phyloP scores from a whole-genome alignment of 1,140 invertebrate genomes.

The Sesamia nonagrioides region DNA sequence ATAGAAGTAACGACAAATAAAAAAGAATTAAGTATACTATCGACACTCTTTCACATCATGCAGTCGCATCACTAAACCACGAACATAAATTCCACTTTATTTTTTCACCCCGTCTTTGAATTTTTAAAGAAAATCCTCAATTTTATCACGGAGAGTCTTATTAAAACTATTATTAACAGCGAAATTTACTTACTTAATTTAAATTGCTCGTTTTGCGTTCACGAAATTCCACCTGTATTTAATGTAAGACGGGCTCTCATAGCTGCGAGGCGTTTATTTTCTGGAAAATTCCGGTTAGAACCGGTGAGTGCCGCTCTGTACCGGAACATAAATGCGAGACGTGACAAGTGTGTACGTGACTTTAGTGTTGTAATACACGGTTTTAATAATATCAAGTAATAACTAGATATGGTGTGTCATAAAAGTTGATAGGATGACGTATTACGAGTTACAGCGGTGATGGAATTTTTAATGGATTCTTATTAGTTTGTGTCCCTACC shows the following conservation, averaged over 20 bases:
- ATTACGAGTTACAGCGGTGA: neutral
- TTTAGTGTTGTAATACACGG: conserved; percentile 29
- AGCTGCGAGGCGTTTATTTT: conserved; percentile 50
- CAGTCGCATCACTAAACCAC: neutral
- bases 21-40: neutral
- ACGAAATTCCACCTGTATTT: conserved; percentile 55
- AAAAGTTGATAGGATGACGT: conserved; percentile 23
- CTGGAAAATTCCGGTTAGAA: conserved; percentile 48
- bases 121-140: conserved; percentile 26
- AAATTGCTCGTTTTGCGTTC: conserved; percentile 49
- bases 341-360: conserved; percentile 58
- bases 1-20: neutral
- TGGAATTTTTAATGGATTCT: neutral
- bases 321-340: conserved; percentile 49
- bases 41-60: neutral
- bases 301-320: conserved; percentile 40
- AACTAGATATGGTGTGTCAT: conserved; percentile 12
- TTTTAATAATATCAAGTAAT: conserved; percentile 33
- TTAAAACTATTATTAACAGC: conserved; percentile 45
- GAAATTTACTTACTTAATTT: conserved; percentile 46
- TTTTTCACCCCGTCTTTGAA: neutral
- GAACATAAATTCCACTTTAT: neutral
- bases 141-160: conserved; percentile 13
- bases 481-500: too few relatives aligned
- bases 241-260: conserved; percentile 45